phyloP scores from a whole-genome alignment of 1,140 invertebrate genomes.

The Papilio polyxenes region DNA sequence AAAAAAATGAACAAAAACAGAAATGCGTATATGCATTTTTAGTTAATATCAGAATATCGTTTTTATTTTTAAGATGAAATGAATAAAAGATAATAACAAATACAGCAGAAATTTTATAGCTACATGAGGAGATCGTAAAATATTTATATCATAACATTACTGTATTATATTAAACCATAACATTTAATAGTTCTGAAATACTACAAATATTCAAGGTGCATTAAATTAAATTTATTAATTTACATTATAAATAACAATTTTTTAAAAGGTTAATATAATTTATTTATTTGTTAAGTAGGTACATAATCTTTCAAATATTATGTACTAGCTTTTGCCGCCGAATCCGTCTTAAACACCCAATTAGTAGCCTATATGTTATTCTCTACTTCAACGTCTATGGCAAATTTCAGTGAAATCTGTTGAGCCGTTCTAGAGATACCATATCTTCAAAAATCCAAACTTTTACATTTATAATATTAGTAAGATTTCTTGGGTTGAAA shows the following conservation, averaged over 20 bases:
- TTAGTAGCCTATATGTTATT: too few species aligned
- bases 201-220: neutral
- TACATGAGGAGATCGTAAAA: conserved; percentile 40
- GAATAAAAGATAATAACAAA: conserved; percentile 27
- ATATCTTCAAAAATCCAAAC: too few species aligned
- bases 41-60: neutral
- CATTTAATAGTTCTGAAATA: conserved; percentile 1
- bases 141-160: conserved; percentile 39
- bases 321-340: too few species aligned
- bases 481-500: conserved; percentile 1
- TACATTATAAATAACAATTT: too few species aligned
- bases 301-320: too few species aligned
- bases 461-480: neutral
- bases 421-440: too few species aligned
- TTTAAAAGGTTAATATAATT: too few species aligned
- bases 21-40: neutral
- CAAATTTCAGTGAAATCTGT: too few species aligned
- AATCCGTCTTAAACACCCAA: too few species aligned
- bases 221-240: neutral
- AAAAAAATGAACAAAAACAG: neutral
- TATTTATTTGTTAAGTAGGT: too few species aligned
- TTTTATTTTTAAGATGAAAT: conserved; percentile 1
- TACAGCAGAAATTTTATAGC: neutral
- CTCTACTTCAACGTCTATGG: too few species aligned
- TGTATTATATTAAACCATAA: conserved; percentile 23